Percentiles rank a stretch among this genome's conserved stretches.
These are phyloP conservation scores for Cydia splendana DNA, from an alignment of 1,140 invertebrate species.

Conservation along the genomic window DNA sequence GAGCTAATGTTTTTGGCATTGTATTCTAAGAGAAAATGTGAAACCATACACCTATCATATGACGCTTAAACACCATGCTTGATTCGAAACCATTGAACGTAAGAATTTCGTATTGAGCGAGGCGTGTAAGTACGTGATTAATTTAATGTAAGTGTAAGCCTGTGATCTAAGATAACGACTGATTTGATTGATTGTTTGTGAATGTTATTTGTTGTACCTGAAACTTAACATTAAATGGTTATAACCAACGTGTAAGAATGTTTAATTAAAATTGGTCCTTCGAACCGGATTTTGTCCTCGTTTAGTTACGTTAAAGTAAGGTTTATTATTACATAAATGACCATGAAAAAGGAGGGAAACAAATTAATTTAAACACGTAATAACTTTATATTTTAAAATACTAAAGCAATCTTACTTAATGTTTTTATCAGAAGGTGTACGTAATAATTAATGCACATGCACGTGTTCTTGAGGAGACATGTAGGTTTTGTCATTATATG, in stretches of 20 bases:
- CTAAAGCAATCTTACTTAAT: too few relatives aligned
- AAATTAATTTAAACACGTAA: too few relatives aligned
- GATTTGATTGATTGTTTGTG: slow-evolving; percentile 39
- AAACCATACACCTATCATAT: neutral
- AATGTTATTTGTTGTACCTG: slow-evolving; percentile 43
- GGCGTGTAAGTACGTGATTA: neutral
- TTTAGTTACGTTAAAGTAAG: neutral
- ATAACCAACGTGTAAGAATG: neutral
- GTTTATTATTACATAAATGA: slow-evolving; percentile 7
- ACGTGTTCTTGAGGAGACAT: neutral
- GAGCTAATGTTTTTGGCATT: too few relatives aligned
- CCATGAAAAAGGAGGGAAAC: too few relatives aligned
- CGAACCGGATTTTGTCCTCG: slow-evolving; percentile 16
- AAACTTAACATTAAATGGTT: slow-evolving; percentile 38
- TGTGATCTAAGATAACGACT: slow-evolving; percentile 40
- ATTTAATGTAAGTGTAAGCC: slow-evolving; percentile 18
- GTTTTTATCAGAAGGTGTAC: too few relatives aligned
- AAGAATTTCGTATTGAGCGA: neutral
- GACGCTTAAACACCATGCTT: neutral
- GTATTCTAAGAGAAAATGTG: too few relatives aligned
- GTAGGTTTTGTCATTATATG: neutral
- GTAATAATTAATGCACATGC: too few relatives aligned
- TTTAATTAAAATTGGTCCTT: neutral
- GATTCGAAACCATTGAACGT: neutral
- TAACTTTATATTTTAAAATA: too few relatives aligned